Base-by-base conservation (phyloP, 2,888 invertebrate species). In the Drosophila atroscutellata region DNA sequence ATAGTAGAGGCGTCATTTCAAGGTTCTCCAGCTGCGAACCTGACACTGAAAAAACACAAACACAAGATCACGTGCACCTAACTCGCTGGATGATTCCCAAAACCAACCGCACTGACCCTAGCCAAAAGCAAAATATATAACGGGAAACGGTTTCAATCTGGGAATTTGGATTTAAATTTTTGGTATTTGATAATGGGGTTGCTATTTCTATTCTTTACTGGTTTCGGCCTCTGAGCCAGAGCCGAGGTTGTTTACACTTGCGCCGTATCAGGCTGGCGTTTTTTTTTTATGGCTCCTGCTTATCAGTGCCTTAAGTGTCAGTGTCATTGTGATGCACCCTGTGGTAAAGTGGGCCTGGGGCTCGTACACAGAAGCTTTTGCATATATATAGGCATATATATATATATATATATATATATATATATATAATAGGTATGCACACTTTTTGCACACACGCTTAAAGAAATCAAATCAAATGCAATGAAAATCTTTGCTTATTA, bases 201-300 rank as follows among this genome's bases (percentile, higher is more conserved):
- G n/a, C 20, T 37, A n/a, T 51, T 37, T 30, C n/a, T 26, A 20
- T 37, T 34, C 8, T 32, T 61, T 37, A 32, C 55, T 71, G 75
- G 34, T 51, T 51, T 67, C 71, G 71, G 74, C 65, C 64, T 59
- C 58, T 66, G 71, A 55, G 75, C 68, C 64, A 57, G 70, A 69
- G 69, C 70, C 74, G 83, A 81, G 83, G 83, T 81, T 81, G 72
- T 81, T 81, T 81, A 81, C 81, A 82, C 76, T 73, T 58, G 24
- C 30, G 55, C 57, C 71, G 50, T 81, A 81, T 81, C 82, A 77
- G 81, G 52, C 57, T 47, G 50, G 50, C 26, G 69, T 32, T 72
- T 64, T 71, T 77, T 63, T 72, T 77, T 77, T 70, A 75, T 72
- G 66, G 59, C 36, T 66, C 39, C 45, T 54, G 36, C 80, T 90